Conservation (phyloP, 2,113 vertebrate genomes). For the Cavia aperea region DNA sequence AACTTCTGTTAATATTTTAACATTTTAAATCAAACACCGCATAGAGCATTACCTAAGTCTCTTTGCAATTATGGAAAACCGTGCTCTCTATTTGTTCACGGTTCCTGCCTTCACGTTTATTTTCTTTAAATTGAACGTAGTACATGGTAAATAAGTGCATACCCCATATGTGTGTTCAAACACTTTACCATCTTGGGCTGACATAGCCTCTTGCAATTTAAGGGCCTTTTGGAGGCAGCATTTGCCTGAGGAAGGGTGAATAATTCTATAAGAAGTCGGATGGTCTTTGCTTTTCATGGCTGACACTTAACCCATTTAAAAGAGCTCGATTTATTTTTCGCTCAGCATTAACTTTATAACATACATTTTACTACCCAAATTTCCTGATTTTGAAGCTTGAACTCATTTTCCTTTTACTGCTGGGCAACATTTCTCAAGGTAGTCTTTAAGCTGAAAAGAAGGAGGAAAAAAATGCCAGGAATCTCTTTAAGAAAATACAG, state of each 20-base stretch:
- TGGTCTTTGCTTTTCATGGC: constrained; percentile 74
- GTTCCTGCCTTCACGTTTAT: constrained; percentile 52
- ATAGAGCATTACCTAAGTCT: constrained; percentile 74
- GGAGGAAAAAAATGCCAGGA: constrained; percentile 68
- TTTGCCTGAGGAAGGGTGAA: constrained; percentile 68
- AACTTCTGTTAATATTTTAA: constrained; percentile 82
- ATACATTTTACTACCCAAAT: constrained; percentile 74
- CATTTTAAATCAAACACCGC: constrained; percentile 77
- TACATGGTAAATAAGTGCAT: constrained; percentile 64
- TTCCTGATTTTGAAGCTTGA: constrained; percentile 76
- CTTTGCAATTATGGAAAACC: constrained; percentile 56
- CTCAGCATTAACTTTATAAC: constrained; percentile 75
- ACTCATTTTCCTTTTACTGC: constrained; percentile 67
- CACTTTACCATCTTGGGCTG: constrained; percentile 67
- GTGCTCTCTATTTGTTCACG: constrained; percentile 51
- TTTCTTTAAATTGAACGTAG: constrained; percentile 62
- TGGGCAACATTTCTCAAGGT: constrained; percentile 67
- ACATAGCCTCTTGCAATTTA: constrained; percentile 68
- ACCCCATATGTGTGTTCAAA: constrained; percentile 63
- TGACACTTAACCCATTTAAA: constrained; percentile 76
- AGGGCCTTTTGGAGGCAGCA: constrained; percentile 54
- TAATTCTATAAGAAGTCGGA: constrained; percentile 74
- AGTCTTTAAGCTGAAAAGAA: constrained; percentile 63
- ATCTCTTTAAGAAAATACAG: constrained; percentile 71
- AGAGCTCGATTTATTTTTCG: constrained; percentile 78